Conservation (phyloP, 2,797 vertebrate genomes). For the Catostomus latipinnis region DNA sequence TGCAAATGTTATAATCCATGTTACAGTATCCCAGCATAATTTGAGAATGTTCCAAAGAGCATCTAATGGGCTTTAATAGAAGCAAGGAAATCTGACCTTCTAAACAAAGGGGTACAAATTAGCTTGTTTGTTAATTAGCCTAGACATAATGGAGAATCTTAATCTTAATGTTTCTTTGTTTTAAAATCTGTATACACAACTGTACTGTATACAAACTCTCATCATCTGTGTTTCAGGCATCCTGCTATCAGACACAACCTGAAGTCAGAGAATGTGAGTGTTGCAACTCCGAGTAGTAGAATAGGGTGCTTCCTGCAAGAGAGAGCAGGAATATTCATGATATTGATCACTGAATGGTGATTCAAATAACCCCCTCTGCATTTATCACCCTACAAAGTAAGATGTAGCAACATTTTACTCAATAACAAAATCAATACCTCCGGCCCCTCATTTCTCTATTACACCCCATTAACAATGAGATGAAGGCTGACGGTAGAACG, state of each 20-base stretch:
- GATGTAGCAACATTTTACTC: constrained; percentile 37
- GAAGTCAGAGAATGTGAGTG: neutral
- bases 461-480: constrained; percentile 27
- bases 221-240: constrained; percentile 8
- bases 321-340: neutral
- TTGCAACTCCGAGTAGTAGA: neutral
- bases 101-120: no score
- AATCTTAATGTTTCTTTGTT: no score
- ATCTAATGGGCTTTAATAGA: no score
- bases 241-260: neutral
- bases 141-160: no score
- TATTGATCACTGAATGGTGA: constrained; percentile 34
- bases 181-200: neutral
- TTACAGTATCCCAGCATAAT: no score
- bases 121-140: no score
- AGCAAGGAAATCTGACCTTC: no score
- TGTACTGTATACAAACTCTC: no score
- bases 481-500: neutral
- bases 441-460: constrained; percentile 25
- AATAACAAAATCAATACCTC: constrained; percentile 33
- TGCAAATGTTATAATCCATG: no score
- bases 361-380: constrained; percentile 38
- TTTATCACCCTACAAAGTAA: constrained; percentile 37
- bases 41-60: no score
- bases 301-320: neutral